Evolutionary conservation across 2,888 invertebrate species (phyloP).

Genomic region (Agrotis segetum): DNA sequence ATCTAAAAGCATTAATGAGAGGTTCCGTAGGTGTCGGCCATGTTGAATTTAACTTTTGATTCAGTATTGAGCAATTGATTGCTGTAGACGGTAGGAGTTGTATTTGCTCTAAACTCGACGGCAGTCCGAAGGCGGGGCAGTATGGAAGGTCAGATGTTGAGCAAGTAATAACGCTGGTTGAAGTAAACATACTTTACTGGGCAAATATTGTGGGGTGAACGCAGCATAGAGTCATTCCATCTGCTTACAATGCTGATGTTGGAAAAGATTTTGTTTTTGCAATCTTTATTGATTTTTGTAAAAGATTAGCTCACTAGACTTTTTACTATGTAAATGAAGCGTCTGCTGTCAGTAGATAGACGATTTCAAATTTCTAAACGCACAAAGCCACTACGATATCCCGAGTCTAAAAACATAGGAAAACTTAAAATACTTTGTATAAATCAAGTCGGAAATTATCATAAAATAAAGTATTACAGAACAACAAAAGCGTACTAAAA

Average conservation of each 20-base stretch:
- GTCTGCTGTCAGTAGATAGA: background rate
- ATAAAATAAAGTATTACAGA: background rate
- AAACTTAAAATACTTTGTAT: background rate
- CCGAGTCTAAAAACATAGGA: background rate
- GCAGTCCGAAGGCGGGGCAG: slow-evolving; percentile 2
- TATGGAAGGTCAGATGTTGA: slow-evolving; percentile 3
- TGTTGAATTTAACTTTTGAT: slow-evolving; percentile 43
- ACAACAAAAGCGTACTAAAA: slow-evolving; percentile 14
- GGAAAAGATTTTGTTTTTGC: background rate
- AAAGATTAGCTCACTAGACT: too few species aligned
- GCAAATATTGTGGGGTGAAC: background rate
- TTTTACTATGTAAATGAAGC: too few species aligned
- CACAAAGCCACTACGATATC: background rate
- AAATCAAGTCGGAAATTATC: background rate
- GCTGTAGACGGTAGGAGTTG: slow-evolving; percentile 50
- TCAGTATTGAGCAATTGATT: slow-evolving; percentile 54
- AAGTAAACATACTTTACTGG: slow-evolving; percentile 3
- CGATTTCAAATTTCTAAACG: background rate
- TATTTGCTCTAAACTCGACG: slow-evolving; percentile 24
- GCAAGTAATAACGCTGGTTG: slow-evolving; percentile 2
- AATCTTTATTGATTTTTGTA: too few species aligned
- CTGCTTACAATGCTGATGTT: background rate
- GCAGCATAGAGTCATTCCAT: background rate
- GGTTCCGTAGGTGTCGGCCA: slow-evolving; percentile 61
- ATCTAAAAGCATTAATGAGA: slow-evolving; percentile 67